Evolutionary conservation across 2,797 vertebrate species (phyloP), one percentile per base, ranked within the genome.

Genomic region (Chloroceryle inda): DNA sequence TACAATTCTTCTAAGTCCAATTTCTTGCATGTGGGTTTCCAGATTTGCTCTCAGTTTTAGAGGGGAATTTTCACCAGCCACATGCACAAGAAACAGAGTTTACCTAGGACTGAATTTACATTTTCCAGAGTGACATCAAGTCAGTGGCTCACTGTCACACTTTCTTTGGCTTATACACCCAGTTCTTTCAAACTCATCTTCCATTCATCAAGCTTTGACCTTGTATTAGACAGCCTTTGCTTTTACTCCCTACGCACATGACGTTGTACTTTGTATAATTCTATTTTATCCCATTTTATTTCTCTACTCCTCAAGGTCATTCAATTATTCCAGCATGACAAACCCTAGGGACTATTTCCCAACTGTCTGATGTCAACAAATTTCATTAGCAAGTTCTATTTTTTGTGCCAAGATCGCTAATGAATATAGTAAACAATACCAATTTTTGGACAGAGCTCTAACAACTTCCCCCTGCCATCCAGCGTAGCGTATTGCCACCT

Each of bases 381-480:
- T 80, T 77, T 83, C 52, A 88, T 64, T 59, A 88, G 40, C 81
- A 88, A 82, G 52, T 80, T 67, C 44, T 23, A 56, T 29, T 22
- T 80, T 81, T 78, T 56, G 27, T 89, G 79, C 68, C 89, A 97
- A 73, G 26, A 85, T 52, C 61, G 64, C 29, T 88, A 59, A 89
- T 61, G 33, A 89, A 80, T 71, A 71, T 73, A 79, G 59, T 33
- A 85, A 88, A 64, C 44, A 77, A 13, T 2, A 68, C 13, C 29
- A 45, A 6, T 52, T 69, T 93, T 29, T 44, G 35, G 74, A 79
- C 45, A 85, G n/a, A 91, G 63, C 5, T 80, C 75, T 61, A 87
- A 63, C 11, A 87, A 26, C 13, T 38, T 66, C 5, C 13, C 16
- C 13, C 42, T 67, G 29, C 11, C 52, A 71, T 20, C 85, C 35